Percentiles rank a stretch among this genome's conserved stretches.
Evolutionary conservation across 2,797 vertebrate genomes (phyloP).

Genomic region (Parauchenoglanis ngamensis): DNA sequence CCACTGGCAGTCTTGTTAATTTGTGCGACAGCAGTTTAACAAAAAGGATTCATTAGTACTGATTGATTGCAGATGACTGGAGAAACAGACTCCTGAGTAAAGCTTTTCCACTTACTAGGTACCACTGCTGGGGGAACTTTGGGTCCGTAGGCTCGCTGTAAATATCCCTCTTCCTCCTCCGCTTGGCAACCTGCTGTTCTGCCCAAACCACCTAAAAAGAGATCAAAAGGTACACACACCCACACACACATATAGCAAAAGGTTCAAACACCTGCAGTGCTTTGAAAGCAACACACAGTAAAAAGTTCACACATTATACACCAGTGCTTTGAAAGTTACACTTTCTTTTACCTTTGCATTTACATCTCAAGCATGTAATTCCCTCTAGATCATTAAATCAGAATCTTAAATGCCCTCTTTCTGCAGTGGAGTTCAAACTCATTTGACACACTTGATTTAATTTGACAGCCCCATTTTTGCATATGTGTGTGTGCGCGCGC

Average conservation of each 20-base stretch:
- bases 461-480: background rate
- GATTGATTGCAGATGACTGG: conserved; percentile 22
- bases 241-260: conserved; percentile 33
- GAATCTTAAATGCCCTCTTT: conserved; percentile 1
- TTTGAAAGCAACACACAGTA: conserved; percentile 18
- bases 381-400: conserved; percentile 6
- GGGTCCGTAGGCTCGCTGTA: conserved; percentile 88
- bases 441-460: conserved; percentile 34
- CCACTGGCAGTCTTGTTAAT: conserved; percentile 12
- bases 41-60: conserved; percentile 28
- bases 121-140: conserved; percentile 94
- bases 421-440: conserved; percentile 41
- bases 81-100: conserved; percentile 16
- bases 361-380: conserved; percentile 27
- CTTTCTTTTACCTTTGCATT: conserved; percentile 29
- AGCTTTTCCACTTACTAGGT: conserved; percentile 81
- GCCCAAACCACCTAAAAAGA: conserved; percentile 84
- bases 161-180: conserved; percentile 82
- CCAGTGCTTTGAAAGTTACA: conserved; percentile 8
- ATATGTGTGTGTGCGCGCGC: background rate
- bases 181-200: conserved; percentile 89
- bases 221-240: conserved; percentile 21
- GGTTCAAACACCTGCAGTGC: conserved; percentile 19
- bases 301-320: conserved; percentile 29
- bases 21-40: conserved; percentile 19